Evolutionary conservation across 2,888 invertebrate species (phyloP), one percentile per base, ranked within the genome.

Genomic region (Drosophila tanythrix): DNA sequence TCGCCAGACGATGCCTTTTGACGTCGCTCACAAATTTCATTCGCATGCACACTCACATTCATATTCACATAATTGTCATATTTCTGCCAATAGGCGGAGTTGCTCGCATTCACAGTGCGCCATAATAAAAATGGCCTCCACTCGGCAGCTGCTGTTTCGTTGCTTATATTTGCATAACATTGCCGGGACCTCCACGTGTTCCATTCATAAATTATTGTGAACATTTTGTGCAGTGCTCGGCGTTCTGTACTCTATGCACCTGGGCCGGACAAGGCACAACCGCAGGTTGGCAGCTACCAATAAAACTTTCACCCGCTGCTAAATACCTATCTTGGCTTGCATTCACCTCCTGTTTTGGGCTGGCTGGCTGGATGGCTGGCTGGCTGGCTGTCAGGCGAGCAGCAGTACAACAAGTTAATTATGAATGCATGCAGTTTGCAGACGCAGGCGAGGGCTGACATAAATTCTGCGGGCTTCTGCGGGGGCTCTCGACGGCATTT

Each of bases 341-440:
- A 52, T 46, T 53, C 51, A 43, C 33, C 55, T 60, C 27, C 60
- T 63, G 63, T 55, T 56, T 61, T 36, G 25, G 67, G 66, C 84
- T 15, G 46, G 38, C 3, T 38, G 8, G 18, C 38, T 38, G 18
- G 18, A 18, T 38, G 18, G 7, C 13, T 21, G 18, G 40, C 4
- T 40, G 8, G 38, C 35, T 25, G 46, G 46, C 25, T 46, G 46
- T 15, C 27, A 74, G 67, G 67, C 61, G 46, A 66, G 56, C 52
- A 70, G 31, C 43, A 57, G 82, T 65, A 86, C 88, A 89, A 89
- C 86, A 88, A 86, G 85, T 90, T 89, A 90, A 86, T 88, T 90
- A 89, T 76, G 81, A 71, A 82, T 81, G 88, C 83, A 74, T 81
- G 88, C 85, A 83, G 68, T 43, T 75, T 69, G 77, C 72, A 74